Evolutionary conservation across 1,140 invertebrate species (phyloP), one percentile per base, ranked within the genome.

Genomic region (Pogonomyrmex californicus): DNA sequence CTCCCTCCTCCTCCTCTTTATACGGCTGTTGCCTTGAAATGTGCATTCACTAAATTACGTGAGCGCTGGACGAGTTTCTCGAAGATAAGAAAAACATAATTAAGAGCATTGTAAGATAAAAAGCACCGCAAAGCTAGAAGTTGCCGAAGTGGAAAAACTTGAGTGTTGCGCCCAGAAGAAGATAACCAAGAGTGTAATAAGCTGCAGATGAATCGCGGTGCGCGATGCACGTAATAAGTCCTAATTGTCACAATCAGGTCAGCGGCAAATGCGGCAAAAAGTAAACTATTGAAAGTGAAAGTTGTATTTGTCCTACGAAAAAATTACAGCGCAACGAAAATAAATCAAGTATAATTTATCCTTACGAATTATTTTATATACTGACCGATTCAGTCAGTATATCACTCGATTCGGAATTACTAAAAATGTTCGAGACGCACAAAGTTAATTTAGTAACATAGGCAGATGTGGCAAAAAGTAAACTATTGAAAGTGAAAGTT

Each of bases 71-170:
- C 49, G 10, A 41, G 36, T 49, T 23, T 23, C 56, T 60, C 23
- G n/a, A 66, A 6, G 58, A 66, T 51, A 33, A 65, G 17, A n/a
- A 41, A 87, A 87, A 83, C 58, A 87, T 81, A 87, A 88, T 88
- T 88, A 83, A 83, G 38, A 68, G 54, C 44, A 49, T 14, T 58
- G 60, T 36, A 56, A 73, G 44, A 41, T 77, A 51, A 78, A 85
- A 78, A 78, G 49, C 82, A n/a, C 36, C 36, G 33, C 41, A 85
- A 54, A 76, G 54, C 10, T 33, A 17, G 36, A 49, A 65, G n/a
- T 41, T 54, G n/a, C 0, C 58, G 58, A 49, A 23, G 36, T 12
- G 63, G n/a, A 71, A 49, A 71, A 82, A 23, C 38, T 71, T 73
- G 9, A 36, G 36, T 38, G 38, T 68, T 30, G 12, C 49, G 44